Percentiles rank a stretch among this genome's conserved stretches.
These are phyloP conservation scores for Liposcelis brunnea DNA, from an alignment of 2,888 invertebrate species.

Conservation along the genomic window DNA sequence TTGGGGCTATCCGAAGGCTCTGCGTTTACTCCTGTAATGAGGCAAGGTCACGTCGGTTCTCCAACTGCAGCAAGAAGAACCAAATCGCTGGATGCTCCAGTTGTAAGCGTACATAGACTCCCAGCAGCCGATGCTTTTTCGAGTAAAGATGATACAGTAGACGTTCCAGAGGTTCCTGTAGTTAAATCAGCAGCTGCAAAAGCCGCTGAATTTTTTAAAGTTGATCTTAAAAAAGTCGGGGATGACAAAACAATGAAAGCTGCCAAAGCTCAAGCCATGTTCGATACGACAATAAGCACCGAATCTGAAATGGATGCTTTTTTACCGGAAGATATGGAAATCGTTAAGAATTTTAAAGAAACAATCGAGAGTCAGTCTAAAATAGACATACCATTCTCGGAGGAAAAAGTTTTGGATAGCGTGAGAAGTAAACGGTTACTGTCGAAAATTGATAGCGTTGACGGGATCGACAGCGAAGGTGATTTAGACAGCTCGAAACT, in stretches of 20 bases:
- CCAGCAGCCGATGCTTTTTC: slow-evolving; percentile 75
- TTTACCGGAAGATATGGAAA: neutral
- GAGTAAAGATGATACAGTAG: slow-evolving; percentile 76
- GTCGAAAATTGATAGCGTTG: slow-evolving; percentile 4
- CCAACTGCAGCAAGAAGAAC: slow-evolving; percentile 58
- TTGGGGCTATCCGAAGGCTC: slow-evolving; percentile 73
- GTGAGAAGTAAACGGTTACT: slow-evolving; percentile 1
- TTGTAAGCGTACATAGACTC: slow-evolving; percentile 58
- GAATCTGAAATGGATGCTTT: neutral
- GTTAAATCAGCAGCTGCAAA: slow-evolving; percentile 21
- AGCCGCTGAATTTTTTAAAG: slow-evolving; percentile 6
- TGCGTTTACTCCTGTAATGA: slow-evolving; percentile 51
- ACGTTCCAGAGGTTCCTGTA: slow-evolving; percentile 40
- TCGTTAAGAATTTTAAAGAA: slow-evolving; percentile 1
- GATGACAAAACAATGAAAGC: slow-evolving; percentile 24
- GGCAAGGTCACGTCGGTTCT: slow-evolving; percentile 59
- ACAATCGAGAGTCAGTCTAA: neutral
- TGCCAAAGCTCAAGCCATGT: slow-evolving; percentile 15
- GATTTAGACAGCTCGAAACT: neutral
- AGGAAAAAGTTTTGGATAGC: slow-evolving; percentile 3
- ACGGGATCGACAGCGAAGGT: neutral
- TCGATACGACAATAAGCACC: neutral
- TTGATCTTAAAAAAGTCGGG: slow-evolving; percentile 1
- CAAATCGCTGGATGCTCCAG: slow-evolving; percentile 69
- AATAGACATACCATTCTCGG: neutral